Base-by-base conservation (phyloP, 2,113 vertebrate genomes). In the Anolis sagrei region DNA sequence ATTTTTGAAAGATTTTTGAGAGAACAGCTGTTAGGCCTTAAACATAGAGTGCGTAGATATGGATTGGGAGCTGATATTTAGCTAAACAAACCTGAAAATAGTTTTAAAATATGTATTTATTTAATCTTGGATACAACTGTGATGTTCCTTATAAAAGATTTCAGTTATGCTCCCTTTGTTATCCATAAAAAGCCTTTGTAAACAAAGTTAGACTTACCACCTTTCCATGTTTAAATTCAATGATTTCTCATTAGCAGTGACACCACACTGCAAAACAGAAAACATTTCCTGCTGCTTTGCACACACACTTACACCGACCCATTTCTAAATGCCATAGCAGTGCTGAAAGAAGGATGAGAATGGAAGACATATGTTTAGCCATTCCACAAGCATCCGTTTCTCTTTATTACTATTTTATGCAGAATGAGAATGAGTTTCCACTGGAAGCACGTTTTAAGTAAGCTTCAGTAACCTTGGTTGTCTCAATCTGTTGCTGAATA, bases 321-420 rank as follows among this genome's bases (percentile, higher is more conserved):
- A 68, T 76, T 66, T 84, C 18, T 34, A 84, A 76, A 76, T 51
- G 29, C n/a, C 23, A 49, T 27, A 23, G 34, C 11, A 32, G 7
- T 76, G 23, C 44, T 68, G 44, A 76, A 84, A 66, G 54, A 48
- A 75, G 61, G 51, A 44, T 29, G 1, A 76, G 74, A 79, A 80
- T 19, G 14, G 39, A 66, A 81, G 79, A 87, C 70, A 81, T 86
- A 76, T 54, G 14, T 87, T 10, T 69, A 66, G 58, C 3, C 49
- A 73, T 83, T 89, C 8, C 19, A 73, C 61, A 80, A 27, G 2
- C 18, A 82, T 74, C 0, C 3, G 1, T 86, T 88, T 54, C 73
- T 85, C 0, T 76, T 76, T 84, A 84, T 85, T 82, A 80, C 62
- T 85, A 44, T 64, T 80, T 89, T 86, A 68, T 54, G 82, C 74